A percentile compares a stretch with the other conserved stretches of the same genome.
Evolutionary conservation across 2,797 vertebrate species (phyloP).

Genomic region (Nasua narica): DNA sequence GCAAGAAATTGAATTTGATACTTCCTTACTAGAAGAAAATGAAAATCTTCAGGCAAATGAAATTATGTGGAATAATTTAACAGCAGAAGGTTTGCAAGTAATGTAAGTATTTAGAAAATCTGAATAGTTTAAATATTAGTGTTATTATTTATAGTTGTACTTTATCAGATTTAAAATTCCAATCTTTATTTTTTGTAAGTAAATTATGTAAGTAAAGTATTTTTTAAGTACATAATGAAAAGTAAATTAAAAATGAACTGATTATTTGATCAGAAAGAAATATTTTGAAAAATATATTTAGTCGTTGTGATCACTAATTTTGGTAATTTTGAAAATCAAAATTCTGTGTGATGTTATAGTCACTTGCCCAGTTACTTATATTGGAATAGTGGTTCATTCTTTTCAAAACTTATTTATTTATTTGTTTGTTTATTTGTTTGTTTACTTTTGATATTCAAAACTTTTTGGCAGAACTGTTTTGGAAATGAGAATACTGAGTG

Average conservation of each 20-base stretch:
- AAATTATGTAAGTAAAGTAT: no score
- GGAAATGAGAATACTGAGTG: neutral
- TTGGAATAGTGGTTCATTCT: constrained; percentile 18
- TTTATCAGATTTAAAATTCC: constrained; percentile 36
- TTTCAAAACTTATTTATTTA: neutral
- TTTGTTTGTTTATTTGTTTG: no score
- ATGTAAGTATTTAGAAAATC: constrained; percentile 87
- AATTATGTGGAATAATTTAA: constrained; percentile 98
- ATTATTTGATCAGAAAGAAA: neutral
- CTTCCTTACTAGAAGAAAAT: constrained; percentile 92
- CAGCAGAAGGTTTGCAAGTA: constrained; percentile 93
- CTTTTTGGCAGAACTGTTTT: neutral
- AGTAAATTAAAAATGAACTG: constrained; percentile 17
- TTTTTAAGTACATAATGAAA: no score
- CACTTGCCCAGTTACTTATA: neutral
- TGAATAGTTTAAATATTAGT: neutral
- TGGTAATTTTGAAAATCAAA: constrained; percentile 12
- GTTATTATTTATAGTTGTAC: neutral
- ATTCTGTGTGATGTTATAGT: neutral
- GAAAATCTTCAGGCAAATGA: constrained; percentile 96
- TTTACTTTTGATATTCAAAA: neutral
- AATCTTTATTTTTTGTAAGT: constrained; percentile 7
- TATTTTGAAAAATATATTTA: constrained; percentile 16
- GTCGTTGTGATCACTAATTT: constrained; percentile 8
- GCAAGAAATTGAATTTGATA: constrained; percentile 92